Evolutionary conservation across 2,113 vertebrate genomes (phyloP).

Genomic region (Nannobrachium achirus): DNA sequence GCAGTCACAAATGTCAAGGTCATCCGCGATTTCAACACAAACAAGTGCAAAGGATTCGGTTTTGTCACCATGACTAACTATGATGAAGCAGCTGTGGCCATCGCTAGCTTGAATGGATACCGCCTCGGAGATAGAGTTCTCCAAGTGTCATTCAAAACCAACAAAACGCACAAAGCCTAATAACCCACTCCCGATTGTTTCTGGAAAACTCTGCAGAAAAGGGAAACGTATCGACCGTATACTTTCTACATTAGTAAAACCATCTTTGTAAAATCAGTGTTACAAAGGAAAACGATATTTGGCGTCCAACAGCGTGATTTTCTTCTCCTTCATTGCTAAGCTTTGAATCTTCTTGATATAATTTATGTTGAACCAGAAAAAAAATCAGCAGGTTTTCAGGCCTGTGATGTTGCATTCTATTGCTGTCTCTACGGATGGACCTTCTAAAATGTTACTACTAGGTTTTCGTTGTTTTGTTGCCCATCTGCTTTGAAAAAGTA

Average conservation of each 20-base stretch:
- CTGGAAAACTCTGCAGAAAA: conserved; percentile 68
- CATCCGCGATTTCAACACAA: conserved; percentile 99
- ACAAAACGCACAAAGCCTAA: conserved; percentile 99
- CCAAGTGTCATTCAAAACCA: conserved; percentile 99
- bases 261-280: conserved; percentile 94
- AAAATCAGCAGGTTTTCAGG: conserved; percentile 85
- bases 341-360: conserved; percentile 90
- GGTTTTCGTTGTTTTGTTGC: conserved; percentile 83
- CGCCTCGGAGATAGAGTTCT: conserved; percentile 96
- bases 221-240: conserved; percentile 60
- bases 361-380: conserved; percentile 90
- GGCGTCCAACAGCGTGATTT: conserved; percentile 91
- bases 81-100: conserved; percentile 98
- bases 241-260: conserved; percentile 87
- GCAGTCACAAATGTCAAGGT: conserved; percentile 99
- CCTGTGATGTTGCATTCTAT: conserved; percentile 88
- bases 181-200: conserved; percentile 86
- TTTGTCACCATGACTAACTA: conserved; percentile 99
- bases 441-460: conserved; percentile 89
- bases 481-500: conserved; percentile 87
- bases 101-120: conserved; percentile 98
- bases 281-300: conserved; percentile 91
- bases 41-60: conserved; percentile 99
- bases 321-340: conserved; percentile 78
- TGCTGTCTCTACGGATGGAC: conserved; percentile 89